A percentile compares a stretch with the other conserved stretches of the same genome.
Evolutionary conservation across 1,140 invertebrate species (phyloP).

Genomic region (Cydia amplana): DNA sequence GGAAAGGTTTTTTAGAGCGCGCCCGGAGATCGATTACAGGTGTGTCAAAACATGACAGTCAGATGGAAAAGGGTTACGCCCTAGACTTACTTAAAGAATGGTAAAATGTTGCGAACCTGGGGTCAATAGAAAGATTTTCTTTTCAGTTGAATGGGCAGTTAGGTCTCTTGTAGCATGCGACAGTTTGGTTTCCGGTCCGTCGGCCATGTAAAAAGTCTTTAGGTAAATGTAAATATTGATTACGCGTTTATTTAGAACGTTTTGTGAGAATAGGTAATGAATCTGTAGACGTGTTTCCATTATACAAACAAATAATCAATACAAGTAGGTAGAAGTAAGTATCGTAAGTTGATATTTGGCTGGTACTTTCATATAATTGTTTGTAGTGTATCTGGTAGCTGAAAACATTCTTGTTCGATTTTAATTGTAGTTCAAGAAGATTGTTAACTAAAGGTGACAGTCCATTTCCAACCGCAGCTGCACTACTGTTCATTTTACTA

Average conservation of each 20-base stretch:
- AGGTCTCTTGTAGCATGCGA: too few species aligned
- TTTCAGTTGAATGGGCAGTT: not conserved
- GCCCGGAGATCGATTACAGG: conserved; percentile 44
- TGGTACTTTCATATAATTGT: too few species aligned
- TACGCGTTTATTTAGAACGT: not conserved
- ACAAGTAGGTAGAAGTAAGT: too few species aligned
- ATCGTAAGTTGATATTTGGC: too few species aligned
- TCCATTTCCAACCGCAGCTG: too few species aligned
- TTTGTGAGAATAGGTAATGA: not conserved
- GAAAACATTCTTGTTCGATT: too few species aligned
- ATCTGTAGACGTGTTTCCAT: too few species aligned
- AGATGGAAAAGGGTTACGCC: conserved; percentile 44
- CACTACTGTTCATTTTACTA: too few species aligned
- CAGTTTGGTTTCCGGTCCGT: not conserved
- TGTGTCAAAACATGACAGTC: conserved; percentile 46
- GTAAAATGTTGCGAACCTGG: conserved; percentile 7
- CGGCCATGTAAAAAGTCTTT: not conserved
- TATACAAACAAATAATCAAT: too few species aligned
- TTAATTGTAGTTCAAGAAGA: too few species aligned
- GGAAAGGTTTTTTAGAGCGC: not conserved
- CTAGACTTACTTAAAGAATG: conserved; percentile 33
- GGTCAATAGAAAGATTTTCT: conserved; percentile 12
- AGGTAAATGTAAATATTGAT: not conserved
- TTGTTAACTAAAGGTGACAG: too few species aligned
- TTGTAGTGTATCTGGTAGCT: too few species aligned